These are phyloP conservation scores for Brachylomia viminalis DNA, from an alignment of 2,888 invertebrate species.

Conservation along the genomic window DNA sequence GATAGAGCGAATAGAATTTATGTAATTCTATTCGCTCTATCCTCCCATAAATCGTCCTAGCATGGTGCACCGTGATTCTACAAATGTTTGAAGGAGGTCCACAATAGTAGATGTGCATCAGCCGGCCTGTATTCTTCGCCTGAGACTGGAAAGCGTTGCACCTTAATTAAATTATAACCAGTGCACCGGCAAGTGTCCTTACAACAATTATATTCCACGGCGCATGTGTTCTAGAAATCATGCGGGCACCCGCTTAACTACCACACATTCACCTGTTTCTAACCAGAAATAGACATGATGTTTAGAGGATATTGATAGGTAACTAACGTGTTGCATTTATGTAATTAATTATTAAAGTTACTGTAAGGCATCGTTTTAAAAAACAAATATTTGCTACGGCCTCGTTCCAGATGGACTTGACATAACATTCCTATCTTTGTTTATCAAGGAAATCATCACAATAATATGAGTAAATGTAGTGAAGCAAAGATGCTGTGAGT, in stretches of 20 bases:
- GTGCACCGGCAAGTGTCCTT: conserved; percentile 36
- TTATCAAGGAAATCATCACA: neutral
- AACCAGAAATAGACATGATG: conserved; percentile 45
- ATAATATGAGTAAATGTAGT: neutral
- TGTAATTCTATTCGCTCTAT: too few relatives aligned
- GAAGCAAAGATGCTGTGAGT: neutral
- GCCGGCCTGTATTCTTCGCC: neutral
- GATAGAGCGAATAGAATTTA: neutral
- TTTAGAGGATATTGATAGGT: conserved; percentile 21
- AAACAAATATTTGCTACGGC: neutral
- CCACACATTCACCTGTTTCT: conserved; percentile 66
- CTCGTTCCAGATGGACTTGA: neutral
- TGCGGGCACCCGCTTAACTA: conserved; percentile 72
- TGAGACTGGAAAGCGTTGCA: neutral
- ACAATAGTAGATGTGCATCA: neutral
- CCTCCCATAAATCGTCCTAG: neutral
- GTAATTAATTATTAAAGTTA: neutral
- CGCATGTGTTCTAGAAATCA: conserved; percentile 66
- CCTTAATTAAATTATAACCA: conserved; percentile 7
- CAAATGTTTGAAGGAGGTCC: neutral
- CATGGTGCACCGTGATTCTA: neutral
- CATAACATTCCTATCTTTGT: neutral
- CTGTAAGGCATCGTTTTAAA: neutral
- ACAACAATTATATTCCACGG: conserved; percentile 35
- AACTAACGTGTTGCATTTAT: neutral